Conservation (phyloP, 2,113 vertebrate genomes). For the Seriola aureovittata region DNA sequence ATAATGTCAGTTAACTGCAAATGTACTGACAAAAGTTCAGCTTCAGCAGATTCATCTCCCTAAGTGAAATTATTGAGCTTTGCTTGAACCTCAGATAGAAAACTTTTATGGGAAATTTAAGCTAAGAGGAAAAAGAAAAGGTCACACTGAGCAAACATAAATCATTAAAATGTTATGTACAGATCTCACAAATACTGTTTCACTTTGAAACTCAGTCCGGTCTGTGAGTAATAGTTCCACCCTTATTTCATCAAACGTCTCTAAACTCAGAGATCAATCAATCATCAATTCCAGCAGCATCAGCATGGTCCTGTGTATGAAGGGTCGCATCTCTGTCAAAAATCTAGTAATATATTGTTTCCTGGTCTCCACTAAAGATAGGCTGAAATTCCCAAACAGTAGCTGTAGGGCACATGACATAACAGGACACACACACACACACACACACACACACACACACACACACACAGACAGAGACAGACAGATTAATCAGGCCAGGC, state of each 20-base stretch:
- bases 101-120: not conserved
- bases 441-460: no score
- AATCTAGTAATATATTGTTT: not conserved
- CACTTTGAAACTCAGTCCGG: not conserved
- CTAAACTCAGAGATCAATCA: constrained; percentile 31
- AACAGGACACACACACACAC: constrained; percentile 14
- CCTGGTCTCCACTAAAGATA: constrained; percentile 1
- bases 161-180: constrained; percentile 14
- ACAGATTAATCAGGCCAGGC: no score
- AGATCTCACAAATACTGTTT: constrained; percentile 15
- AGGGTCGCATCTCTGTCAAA: not conserved
- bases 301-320: not conserved
- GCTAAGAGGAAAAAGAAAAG: constrained; percentile 18
- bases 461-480: constrained; percentile 5
- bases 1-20: constrained; percentile 5
- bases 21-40: not conserved
- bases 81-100: not conserved
- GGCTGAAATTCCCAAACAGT: constrained; percentile 8
- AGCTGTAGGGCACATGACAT: constrained; percentile 35
- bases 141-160: not conserved
- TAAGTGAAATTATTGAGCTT: not conserved
- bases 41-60: constrained; percentile 1
- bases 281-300: not conserved
- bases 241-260: constrained; percentile 38
- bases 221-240: not conserved